Percentiles rank a stretch among this genome's conserved stretches.
These are phyloP conservation scores for Mustelus asterias DNA, from an alignment of 2,113 vertebrate genomes.

Conservation along the genomic window DNA sequence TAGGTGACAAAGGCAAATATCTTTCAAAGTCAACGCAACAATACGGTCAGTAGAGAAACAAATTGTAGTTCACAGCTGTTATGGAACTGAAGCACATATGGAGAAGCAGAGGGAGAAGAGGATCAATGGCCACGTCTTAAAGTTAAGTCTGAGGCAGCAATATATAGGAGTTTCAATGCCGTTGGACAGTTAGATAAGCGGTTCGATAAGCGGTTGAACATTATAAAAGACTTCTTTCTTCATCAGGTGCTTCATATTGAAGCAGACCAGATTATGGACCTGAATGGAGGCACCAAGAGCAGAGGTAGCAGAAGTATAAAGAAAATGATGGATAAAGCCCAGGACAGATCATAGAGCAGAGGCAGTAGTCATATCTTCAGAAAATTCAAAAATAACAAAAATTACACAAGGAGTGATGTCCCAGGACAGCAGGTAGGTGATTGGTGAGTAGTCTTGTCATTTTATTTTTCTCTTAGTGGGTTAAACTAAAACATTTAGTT, in stretches of 20 bases:
- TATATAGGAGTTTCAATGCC: too few relatives aligned
- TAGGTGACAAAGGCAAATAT: neutral
- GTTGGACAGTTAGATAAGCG: neutral
- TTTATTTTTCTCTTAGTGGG: neutral
- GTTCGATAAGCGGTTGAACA: neutral
- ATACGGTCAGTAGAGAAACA: neutral
- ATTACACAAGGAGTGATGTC: neutral
- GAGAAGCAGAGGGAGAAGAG: neutral
- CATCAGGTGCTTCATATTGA: neutral
- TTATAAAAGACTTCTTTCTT: neutral
- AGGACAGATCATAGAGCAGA: neutral
- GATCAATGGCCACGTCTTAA: neutral
- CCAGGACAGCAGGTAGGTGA: neutral
- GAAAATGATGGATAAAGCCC: too few relatives aligned
- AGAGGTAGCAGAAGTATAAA: neutral
- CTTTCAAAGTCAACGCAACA: neutral
- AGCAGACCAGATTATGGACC: neutral
- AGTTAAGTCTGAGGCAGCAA: neutral
- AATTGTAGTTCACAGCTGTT: neutral
- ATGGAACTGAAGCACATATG: neutral
- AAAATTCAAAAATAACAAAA: neutral
- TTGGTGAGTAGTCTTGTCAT: neutral
- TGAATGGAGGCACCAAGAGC: neutral
- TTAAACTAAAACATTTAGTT: neutral
- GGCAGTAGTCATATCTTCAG: neutral